These are phyloP conservation scores for Temnothorax curvispinosus DNA, from an alignment of 1,140 invertebrate species.

Conservation along the genomic window DNA sequence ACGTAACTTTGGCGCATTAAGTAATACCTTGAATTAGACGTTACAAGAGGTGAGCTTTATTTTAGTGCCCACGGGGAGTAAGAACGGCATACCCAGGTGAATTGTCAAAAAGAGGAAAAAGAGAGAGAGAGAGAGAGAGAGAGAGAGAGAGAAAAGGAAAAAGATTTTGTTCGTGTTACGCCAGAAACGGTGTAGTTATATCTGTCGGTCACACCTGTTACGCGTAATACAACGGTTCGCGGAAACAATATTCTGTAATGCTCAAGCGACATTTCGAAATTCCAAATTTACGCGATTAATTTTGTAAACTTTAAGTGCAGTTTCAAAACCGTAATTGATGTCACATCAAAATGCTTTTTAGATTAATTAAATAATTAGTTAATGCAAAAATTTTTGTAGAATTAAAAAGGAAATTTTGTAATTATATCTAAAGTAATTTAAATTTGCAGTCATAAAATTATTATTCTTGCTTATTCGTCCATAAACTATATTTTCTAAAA, in stretches of 20 bases:
- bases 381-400: background rate
- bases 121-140: background rate
- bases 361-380: background rate
- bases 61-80: constrained; percentile 49
- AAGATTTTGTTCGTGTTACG: constrained; percentile 49
- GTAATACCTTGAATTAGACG: constrained; percentile 73
- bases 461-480: background rate
- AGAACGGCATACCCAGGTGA: constrained; percentile 59
- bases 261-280: background rate
- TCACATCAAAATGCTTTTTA: background rate
- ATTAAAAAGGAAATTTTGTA: background rate
- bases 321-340: background rate
- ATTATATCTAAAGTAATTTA: background rate
- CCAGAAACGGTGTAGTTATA: constrained; percentile 45
- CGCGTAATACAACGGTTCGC: constrained; percentile 38
- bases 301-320: background rate
- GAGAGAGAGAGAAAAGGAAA: constrained; percentile 22
- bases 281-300: background rate
- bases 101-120: background rate
- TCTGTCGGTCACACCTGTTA: constrained; percentile 30
- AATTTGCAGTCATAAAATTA: background rate
- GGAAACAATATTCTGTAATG: constrained; percentile 14
- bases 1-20: constrained; percentile 71
- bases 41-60: constrained; percentile 72
- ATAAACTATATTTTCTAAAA: background rate